phyloP scores from a whole-genome alignment of 1,140 invertebrate genomes.

The Macrocentrus cingulum region DNA sequence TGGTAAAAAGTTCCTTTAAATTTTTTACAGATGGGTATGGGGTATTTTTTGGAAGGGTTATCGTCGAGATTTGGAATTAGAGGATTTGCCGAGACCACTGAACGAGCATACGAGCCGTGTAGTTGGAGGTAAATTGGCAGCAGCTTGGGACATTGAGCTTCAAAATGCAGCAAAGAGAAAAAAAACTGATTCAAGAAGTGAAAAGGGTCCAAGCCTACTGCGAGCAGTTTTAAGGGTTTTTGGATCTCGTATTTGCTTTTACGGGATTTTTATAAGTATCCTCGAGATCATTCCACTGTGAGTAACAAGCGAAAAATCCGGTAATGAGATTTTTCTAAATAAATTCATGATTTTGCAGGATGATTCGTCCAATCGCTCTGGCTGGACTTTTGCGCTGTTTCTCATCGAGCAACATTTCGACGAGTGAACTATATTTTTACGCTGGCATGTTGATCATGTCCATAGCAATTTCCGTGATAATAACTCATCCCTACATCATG shows the following conservation, averaged over 20 bases:
- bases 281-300: conserved; percentile 62
- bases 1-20: background rate
- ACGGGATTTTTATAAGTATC: conserved; percentile 58
- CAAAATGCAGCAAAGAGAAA: conserved; percentile 25
- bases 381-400: conserved; percentile 73
- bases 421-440: conserved; percentile 67
- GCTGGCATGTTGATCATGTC: conserved; percentile 71
- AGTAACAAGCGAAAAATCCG: conserved; percentile 15
- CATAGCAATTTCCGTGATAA: conserved; percentile 63
- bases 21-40: conserved; percentile 64
- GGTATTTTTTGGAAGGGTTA: conserved; percentile 68
- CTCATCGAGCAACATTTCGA: conserved; percentile 51
- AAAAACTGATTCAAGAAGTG: conserved; percentile 32
- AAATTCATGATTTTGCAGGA: conserved; percentile 52
- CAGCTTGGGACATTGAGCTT: conserved; percentile 44
- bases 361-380: conserved; percentile 70
- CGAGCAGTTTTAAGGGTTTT: conserved; percentile 60
- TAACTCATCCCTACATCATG: conserved; percentile 79
- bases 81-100: conserved; percentile 70
- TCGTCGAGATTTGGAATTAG: conserved; percentile 66
- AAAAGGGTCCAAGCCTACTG: conserved; percentile 56
- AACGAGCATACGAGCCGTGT: conserved; percentile 59
- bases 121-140: conserved; percentile 54
- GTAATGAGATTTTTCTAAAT: background rate
- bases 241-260: conserved; percentile 54